Percentiles rank a stretch among this genome's conserved stretches.
phyloP scores from a whole-genome alignment of 2,797 vertebrate genomes.

The Linurgus olivaceus region DNA sequence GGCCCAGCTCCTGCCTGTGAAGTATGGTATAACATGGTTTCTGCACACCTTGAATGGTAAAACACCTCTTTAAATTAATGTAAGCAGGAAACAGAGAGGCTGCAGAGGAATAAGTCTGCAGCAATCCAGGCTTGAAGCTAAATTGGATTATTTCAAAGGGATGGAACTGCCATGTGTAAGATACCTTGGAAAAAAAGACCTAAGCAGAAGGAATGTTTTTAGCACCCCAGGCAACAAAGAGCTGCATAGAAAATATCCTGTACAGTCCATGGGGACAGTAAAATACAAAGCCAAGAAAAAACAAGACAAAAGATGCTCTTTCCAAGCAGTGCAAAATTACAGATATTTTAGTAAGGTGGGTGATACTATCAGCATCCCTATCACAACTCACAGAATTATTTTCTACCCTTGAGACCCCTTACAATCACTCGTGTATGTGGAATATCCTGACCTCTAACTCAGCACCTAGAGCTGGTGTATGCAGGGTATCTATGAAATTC shows the following conservation, averaged over 20 bases:
- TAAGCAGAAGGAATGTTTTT: not conserved
- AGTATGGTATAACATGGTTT: not conserved
- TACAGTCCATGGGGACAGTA: not conserved
- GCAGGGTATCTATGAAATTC: conserved; percentile 1
- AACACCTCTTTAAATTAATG: not conserved
- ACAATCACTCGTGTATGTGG: not conserved
- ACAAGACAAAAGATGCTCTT: not conserved
- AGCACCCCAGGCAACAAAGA: not conserved
- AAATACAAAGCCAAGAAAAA: not conserved
- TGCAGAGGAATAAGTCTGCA: not conserved
- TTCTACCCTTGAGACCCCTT: not conserved
- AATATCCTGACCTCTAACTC: not conserved
- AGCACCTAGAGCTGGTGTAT: not conserved
- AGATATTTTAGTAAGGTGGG: not conserved
- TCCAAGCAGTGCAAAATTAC: not conserved
- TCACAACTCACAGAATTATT: not conserved
- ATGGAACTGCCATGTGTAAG: not conserved
- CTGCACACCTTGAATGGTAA: not conserved
- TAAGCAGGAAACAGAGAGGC: not conserved
- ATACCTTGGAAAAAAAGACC: not conserved
- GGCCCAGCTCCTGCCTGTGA: not conserved
- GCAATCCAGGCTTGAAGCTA: not conserved
- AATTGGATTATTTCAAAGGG: not conserved
- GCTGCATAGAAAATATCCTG: rapidly evolving
- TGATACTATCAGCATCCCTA: not conserved